Evolutionary conservation across 2,888 invertebrate genomes (phyloP).

Genomic region (Neria commutata): DNA sequence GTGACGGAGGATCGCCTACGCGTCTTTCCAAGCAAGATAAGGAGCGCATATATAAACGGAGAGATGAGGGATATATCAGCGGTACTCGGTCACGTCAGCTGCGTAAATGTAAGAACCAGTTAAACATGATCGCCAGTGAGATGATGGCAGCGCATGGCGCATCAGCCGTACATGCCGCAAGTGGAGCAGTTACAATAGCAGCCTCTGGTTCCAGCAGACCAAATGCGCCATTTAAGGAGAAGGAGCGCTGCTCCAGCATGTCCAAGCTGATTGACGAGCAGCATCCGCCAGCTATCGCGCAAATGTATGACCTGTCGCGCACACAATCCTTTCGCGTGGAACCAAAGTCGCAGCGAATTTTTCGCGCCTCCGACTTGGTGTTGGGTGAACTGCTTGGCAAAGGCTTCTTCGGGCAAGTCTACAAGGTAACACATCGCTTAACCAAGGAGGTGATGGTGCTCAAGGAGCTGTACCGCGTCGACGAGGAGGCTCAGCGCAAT

Average conservation of each 20-base stretch:
- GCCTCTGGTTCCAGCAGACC: conserved; percentile 17
- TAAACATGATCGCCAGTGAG: neutral
- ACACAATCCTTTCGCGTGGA: conserved; percentile 82
- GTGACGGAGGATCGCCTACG: conserved; percentile 55
- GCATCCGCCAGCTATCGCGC: conserved; percentile 56
- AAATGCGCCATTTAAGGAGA: conserved; percentile 66
- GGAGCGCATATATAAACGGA: conserved; percentile 55
- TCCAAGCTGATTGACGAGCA: conserved; percentile 80
- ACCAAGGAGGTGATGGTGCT: conserved; percentile 95
- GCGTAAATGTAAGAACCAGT: conserved; percentile 65
- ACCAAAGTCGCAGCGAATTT: conserved; percentile 73
- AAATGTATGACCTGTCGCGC: conserved; percentile 75
- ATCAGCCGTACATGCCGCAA: conserved; percentile 1
- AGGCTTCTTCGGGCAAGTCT: conserved; percentile 94
- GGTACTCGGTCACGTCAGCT: conserved; percentile 70
- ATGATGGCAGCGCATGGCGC: neutral
- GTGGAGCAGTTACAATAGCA: conserved; percentile 6
- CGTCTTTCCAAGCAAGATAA: conserved; percentile 46
- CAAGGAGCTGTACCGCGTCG: conserved; percentile 90
- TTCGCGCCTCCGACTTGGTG: conserved; percentile 88
- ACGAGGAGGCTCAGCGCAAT: conserved; percentile 92
- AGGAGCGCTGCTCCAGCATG: conserved; percentile 85
- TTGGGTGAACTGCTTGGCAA: conserved; percentile 88
- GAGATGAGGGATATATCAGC: conserved; percentile 65
- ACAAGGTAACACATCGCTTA: conserved; percentile 87